Evolutionary conservation across 2,113 vertebrate species (phyloP), one percentile per base, ranked within the genome.

Genomic region (Mola mola): DNA sequence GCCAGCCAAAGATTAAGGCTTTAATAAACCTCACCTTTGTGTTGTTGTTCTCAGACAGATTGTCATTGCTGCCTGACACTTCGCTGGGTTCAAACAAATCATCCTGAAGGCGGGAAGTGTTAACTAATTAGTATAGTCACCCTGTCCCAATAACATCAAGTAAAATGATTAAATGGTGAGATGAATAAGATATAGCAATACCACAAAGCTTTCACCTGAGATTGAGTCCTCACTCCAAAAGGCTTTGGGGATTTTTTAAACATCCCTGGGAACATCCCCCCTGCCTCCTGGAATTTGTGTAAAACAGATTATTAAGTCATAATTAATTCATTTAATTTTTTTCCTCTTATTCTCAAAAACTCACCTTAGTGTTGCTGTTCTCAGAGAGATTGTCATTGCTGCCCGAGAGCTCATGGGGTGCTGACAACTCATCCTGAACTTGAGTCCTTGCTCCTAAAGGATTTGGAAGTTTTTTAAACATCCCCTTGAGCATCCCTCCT

Each of bases 381-480:
- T 50, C 68, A 28, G 68, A 77, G 0, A 64, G 34, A 4, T 24
- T 43, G 55, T 78, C 66, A 1, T 3, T 49, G 38, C 49, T 74
- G 47, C 22, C 51, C 1, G 69, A 60, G 24, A 46, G 19, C 16
- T 84, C 61, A 8, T 16, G 6, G 5, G 38, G 2, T 9, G 40
- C 71, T 2, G 65, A 56, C 26, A 72, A 40, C 20, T 74, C 66
- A 15, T 79, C 81, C 84, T 87, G 41, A 48, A 48, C 82, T 1
- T 72, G 52, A n/a, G 69, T 17, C 40, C 16, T 72, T 4, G 6
- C 49, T 59, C 38, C 55, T 6, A 49, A 58, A 2, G 72, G 22
- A 33, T 84, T 87, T n/a, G 68, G 24, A 1, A 64, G 8, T 44
- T 75, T 87, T 58, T 66, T 87, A 56, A 89, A 87, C 41, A 87